Percentiles rank a stretch among this genome's conserved stretches.
Evolutionary conservation across 2,797 vertebrate species (phyloP).

Genomic region (Delichon dasypus): DNA sequence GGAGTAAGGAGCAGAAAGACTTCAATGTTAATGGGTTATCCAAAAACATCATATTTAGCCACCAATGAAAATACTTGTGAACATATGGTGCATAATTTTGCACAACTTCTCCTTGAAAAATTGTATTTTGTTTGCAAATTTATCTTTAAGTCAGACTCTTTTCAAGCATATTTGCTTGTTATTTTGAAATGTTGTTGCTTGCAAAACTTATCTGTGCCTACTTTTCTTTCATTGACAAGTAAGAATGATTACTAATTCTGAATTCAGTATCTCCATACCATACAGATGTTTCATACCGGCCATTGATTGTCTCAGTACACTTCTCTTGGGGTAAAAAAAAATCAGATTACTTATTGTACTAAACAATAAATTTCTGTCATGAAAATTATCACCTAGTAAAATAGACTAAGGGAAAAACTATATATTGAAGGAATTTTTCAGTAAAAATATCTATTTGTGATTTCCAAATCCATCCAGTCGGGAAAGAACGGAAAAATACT

Average conservation of each 20-base stretch:
- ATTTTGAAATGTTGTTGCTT: background rate
- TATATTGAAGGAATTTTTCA: background rate
- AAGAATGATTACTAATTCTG: background rate
- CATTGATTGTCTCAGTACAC: background rate
- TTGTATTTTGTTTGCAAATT: background rate
- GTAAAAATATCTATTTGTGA: background rate
- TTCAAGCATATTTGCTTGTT: background rate
- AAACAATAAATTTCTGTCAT: background rate
- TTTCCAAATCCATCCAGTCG: background rate
- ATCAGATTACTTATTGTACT: background rate
- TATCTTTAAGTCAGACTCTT: background rate
- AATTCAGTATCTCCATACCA: background rate
- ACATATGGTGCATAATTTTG: background rate
- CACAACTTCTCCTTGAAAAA: background rate
- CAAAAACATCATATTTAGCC: background rate
- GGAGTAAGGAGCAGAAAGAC: background rate
- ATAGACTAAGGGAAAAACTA: background rate
- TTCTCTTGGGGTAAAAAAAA: background rate
- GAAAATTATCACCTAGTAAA: background rate
- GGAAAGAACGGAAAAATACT: background rate
- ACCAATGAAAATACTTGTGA: background rate
- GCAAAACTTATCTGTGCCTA: background rate
- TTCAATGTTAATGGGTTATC: background rate
- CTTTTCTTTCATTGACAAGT: background rate
- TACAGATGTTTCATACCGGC: accelerated